Base-by-base conservation (phyloP, 2,888 invertebrate genomes). In the Lomographa bimaculata region DNA sequence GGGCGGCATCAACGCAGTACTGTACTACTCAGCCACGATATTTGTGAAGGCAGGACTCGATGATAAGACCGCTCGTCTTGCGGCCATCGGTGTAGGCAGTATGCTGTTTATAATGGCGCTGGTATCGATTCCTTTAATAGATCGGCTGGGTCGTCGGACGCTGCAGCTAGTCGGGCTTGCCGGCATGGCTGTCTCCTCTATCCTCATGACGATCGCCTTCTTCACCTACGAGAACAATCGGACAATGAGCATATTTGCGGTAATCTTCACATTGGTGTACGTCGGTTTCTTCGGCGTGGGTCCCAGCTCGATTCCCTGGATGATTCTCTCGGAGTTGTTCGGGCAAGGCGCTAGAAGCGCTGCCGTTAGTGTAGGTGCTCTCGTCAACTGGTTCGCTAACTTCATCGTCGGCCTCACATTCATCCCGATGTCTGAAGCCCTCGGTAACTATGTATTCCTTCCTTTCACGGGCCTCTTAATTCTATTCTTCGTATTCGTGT, bases 51-150 rank as follows among this genome's bases (percentile, higher is more conserved):
- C 94, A 9, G 94, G 94, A 4, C 76, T 94, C 28, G 76, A 79
- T 4, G 77, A 84, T 23, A 82, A 90, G 35, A 79, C 86, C 17
- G 93, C 94, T 17, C 89, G 92, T 46, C 90, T 92, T 61, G 93
- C 94, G 7, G 92, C 94, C 2, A 93, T 94, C 38, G 94, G 94
- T 11, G 93, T 92, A 1, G 94, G 94, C 18, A 91, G 91, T 30
- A 92, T 94, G 41, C 91, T 94, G 84, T 93, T 94, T 18, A 72
- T 91, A 28, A 94, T 94, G 94, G 94, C 94, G 2, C 71, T 94
- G n/a, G 91, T 94, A 3, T 93, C 94, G 3, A 93, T 94, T 45
- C 93, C 93, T n/a, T 69, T 94, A 53, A 94, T 94, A 92, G 94
- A 94, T 67, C 85, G 92, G 7, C 85, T 93, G 21, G 94, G 94